Evolutionary conservation across 2,113 vertebrate genomes (phyloP).

Genomic region (Merops nubicus): DNA sequence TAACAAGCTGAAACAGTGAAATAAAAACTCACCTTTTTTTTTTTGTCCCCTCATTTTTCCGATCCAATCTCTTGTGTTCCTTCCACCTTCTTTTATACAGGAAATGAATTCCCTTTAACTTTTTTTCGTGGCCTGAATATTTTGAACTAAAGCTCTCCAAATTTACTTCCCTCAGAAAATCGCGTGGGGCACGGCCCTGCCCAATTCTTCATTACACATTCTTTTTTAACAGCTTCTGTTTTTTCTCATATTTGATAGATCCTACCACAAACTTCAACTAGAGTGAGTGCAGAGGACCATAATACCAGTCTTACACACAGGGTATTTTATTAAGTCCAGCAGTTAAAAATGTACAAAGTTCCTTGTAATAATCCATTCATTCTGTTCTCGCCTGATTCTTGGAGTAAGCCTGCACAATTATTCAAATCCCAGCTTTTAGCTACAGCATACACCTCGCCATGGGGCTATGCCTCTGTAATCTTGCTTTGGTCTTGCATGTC

Average conservation of each 20-base stretch:
- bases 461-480: constrained; percentile 97
- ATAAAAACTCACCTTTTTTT: constrained; percentile 56
- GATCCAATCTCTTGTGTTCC: constrained; percentile 11
- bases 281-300: constrained; percentile 73
- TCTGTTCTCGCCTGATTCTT: constrained; percentile 97
- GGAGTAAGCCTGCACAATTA: constrained; percentile 99
- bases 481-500: constrained; percentile 99
- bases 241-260: constrained; percentile 73
- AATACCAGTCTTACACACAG: constrained; percentile 74
- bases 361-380: constrained; percentile 98
- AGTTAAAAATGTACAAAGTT: constrained; percentile 94
- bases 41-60: constrained; percentile 38
- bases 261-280: constrained; percentile 71
- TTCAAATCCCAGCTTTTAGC: constrained; percentile 99
- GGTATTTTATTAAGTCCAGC: constrained; percentile 91
- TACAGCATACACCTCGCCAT: constrained; percentile 97
- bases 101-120: constrained; percentile 55
- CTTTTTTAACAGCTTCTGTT: constrained; percentile 70
- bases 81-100: constrained; percentile 57
- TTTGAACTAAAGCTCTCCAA: constrained; percentile 67
- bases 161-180: constrained; percentile 65
- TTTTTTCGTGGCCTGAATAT: constrained; percentile 67
- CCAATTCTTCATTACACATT: constrained; percentile 74
- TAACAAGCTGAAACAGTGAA: constrained; percentile 71
- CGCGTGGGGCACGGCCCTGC: constrained; percentile 54